Evolutionary conservation across 1,140 invertebrate genomes (phyloP), one percentile per base, ranked within the genome.

Genomic region (Psilanteris sp.): DNA sequence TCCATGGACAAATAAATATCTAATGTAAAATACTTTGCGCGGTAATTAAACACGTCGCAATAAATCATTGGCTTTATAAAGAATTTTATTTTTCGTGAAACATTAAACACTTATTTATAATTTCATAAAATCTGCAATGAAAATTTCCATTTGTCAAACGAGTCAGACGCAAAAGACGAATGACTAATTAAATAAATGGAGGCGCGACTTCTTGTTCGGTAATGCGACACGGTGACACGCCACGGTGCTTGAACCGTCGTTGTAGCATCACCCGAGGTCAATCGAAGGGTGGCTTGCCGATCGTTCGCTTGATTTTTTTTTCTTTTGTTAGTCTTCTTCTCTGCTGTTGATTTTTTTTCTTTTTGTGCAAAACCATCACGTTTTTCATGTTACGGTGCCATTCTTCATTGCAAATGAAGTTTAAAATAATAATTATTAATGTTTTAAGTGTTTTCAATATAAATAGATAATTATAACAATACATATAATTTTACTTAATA

Each of bases 151-250:
- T 4, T 9, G n/a, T 31, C 13, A 26, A 5, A 31, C 18, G 39
- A 20, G 52, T 9, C 36, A 18, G 10, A 20, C 9, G 15, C 18
- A 36, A 20, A 13, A 13, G 73, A 76, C 71, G 61, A 77, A 27
- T 68, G 74, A 83, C 82, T 85, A 85, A 86, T 86, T 86, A 85
- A 86, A 85, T 85, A 84, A 85, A 84, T 84, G 82, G 82, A 82
- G 83, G 81, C 83, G 81, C 80, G 73, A 78, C 74, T 84, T 77
- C 78, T 79, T 78, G 76, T 72, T 62, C 62, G 55, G 71, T 68
- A 82, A 79, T 78, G 81, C 81, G 79, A 83, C 79, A 81, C 71
- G 76, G 73, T 78, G 67, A 67, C 50, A 70, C 48, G 72, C 46
- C 57, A 52, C 70, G 64, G 74, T 74, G 80, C 67, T 81, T 78